These are phyloP conservation scores for Orius laevigatus DNA, from an alignment of 1,140 invertebrate species.

Conservation along the genomic window DNA sequence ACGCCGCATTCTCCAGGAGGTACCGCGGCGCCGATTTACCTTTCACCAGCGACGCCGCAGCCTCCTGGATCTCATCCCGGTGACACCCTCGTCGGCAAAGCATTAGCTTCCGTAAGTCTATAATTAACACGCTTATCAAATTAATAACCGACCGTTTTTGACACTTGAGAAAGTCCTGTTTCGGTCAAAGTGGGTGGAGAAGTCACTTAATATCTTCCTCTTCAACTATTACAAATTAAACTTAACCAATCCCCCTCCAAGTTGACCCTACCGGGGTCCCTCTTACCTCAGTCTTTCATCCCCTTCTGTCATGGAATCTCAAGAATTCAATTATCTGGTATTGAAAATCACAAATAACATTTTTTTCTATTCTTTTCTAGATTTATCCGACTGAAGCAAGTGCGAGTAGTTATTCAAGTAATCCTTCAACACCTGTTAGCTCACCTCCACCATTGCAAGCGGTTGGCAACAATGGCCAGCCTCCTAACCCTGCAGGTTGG, in stretches of 20 bases:
- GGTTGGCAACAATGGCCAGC: slow-evolving; percentile 21
- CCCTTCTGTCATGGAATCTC: too few relatives aligned
- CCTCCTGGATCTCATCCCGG: slow-evolving; percentile 36
- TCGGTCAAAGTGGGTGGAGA: slow-evolving; percentile 1
- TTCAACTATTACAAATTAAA: not conserved
- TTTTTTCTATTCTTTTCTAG: slow-evolving; percentile 32
- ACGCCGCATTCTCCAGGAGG: slow-evolving; percentile 26
- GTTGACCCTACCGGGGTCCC: not conserved
- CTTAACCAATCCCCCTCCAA: not conserved
- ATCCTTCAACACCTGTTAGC: slow-evolving; percentile 73
- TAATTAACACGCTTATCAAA: not conserved
- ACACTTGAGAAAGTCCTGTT: not conserved
- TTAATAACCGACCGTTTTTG: not conserved
- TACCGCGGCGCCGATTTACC: slow-evolving; percentile 32
- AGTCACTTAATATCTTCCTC: not conserved
- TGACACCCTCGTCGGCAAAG: slow-evolving; percentile 55
- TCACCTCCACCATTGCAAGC: slow-evolving; percentile 48
- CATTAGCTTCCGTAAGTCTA: slow-evolving; percentile 43
- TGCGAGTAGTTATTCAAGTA: slow-evolving; percentile 82
- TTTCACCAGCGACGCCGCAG: slow-evolving; percentile 28
- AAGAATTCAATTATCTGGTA: not conserved
- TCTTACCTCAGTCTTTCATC: too few relatives aligned
- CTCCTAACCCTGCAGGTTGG: slow-evolving; percentile 22
- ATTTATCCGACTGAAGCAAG: slow-evolving; percentile 79
- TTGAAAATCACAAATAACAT: slow-evolving; percentile 9